These are phyloP conservation scores for Mimas tiliae DNA, from an alignment of 2,888 invertebrate species.

Conservation along the genomic window DNA sequence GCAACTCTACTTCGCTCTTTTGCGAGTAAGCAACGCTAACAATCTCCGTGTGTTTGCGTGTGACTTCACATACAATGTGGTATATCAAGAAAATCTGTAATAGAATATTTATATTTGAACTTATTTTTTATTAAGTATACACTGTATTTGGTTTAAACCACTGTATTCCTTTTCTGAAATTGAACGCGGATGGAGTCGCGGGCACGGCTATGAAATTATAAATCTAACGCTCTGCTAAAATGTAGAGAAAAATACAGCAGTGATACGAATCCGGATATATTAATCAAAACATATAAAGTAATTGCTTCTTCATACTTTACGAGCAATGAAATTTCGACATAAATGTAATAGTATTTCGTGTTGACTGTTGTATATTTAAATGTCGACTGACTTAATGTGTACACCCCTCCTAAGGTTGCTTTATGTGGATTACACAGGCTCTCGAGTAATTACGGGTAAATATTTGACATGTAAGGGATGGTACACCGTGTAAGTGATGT, in stretches of 20 bases:
- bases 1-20: too few relatives aligned
- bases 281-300: neutral
- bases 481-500: neutral
- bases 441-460: conserved; percentile 21
- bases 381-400: conserved; percentile 41
- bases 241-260: neutral
- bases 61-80: too few relatives aligned
- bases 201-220: too few relatives aligned
- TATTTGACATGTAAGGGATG: conserved; percentile 6
- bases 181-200: too few relatives aligned
- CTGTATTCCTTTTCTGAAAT: too few relatives aligned
- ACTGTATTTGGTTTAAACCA: too few relatives aligned
- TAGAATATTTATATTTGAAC: too few relatives aligned
- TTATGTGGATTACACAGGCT: conserved; percentile 24
- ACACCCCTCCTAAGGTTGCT: conserved; percentile 29
- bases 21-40: too few relatives aligned
- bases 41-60: too few relatives aligned
- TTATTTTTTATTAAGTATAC: too few relatives aligned
- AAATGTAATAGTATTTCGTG: conserved; percentile 40
- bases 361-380: conserved; percentile 39
- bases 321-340: conserved; percentile 30
- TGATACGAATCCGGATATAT: neutral
- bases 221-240: too few relatives aligned
- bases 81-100: too few relatives aligned
- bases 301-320: neutral